phyloP scores from a whole-genome alignment of 2,888 invertebrate species.

The Drosophila greeni region DNA sequence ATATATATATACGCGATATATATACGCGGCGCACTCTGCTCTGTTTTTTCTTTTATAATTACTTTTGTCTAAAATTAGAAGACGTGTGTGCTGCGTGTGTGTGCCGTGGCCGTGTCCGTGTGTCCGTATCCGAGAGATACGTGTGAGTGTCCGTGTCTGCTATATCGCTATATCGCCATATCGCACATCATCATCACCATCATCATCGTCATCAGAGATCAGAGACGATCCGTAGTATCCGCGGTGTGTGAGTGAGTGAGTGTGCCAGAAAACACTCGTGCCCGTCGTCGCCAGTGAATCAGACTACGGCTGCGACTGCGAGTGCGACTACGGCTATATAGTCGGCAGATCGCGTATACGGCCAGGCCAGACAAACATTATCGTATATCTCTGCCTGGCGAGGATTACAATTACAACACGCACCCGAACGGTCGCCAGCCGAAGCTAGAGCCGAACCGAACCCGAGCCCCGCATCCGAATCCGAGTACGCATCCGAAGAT shows the following conservation, averaged over 20 bases:
- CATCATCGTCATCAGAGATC: constrained; percentile 55
- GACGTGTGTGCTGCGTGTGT: constrained; percentile 77
- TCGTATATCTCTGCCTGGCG: constrained; percentile 65
- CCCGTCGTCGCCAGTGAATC: constrained; percentile 59
- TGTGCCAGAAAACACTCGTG: constrained; percentile 68
- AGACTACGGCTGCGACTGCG: constrained; percentile 51
- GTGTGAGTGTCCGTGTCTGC: constrained; percentile 63
- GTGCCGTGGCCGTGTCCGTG: constrained; percentile 68
- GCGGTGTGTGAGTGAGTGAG: constrained; percentile 41
- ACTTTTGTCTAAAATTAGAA: constrained; percentile 79
- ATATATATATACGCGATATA: constrained; percentile 67
- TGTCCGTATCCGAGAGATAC: constrained; percentile 57
- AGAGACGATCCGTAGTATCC: constrained; percentile 32
- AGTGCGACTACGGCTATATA: constrained; percentile 59
- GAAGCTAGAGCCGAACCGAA: constrained; percentile 26
- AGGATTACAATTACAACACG: constrained; percentile 72
- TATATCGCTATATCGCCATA: constrained; percentile 63
- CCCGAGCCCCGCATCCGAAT: constrained; percentile 22
- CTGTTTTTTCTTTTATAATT: constrained; percentile 78
- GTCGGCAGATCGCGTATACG: constrained; percentile 70
- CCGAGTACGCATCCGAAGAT: constrained; percentile 25
- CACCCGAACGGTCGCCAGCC: constrained; percentile 51
- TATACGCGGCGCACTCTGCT: constrained; percentile 75
- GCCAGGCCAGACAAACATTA: constrained; percentile 69
- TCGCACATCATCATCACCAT: constrained; percentile 58